Percentiles rank a stretch among this genome's conserved stretches.
These are phyloP conservation scores for Cantharis flavilabris DNA, from an alignment of 2,888 invertebrate genomes.

Conservation along the genomic window DNA sequence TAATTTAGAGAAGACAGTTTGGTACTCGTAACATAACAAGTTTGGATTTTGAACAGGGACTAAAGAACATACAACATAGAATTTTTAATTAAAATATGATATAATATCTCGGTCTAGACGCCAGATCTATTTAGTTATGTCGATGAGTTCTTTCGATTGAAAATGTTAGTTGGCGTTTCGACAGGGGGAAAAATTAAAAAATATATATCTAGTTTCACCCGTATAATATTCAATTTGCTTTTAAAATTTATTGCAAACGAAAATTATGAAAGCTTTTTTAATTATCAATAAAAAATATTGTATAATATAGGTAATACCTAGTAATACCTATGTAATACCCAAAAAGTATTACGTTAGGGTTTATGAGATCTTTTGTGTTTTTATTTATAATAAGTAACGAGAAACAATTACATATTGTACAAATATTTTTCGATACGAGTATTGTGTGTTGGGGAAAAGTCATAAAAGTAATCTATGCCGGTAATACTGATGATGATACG, in stretches of 20 bases:
- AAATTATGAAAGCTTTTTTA: neutral
- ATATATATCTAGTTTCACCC: neutral
- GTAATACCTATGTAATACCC: neutral
- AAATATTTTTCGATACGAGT: neutral
- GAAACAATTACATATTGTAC: neutral
- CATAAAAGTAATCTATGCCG: neutral
- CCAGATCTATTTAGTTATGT: neutral
- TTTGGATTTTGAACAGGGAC: neutral
- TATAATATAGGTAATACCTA: neutral
- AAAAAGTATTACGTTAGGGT: neutral
- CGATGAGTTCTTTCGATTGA: neutral
- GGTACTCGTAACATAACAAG: neutral
- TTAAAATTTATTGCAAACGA: neutral
- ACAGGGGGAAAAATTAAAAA: neutral
- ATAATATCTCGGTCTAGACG: neutral
- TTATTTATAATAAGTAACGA: neutral
- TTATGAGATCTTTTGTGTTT: neutral
- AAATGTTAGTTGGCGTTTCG: neutral
- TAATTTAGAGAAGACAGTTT: neutral
- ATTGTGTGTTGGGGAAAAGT: neutral
- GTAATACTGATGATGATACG: neutral
- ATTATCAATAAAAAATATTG: neutral
- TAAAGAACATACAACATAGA: neutral
- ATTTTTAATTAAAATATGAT: neutral
- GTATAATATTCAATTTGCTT: neutral